phyloP scores from a whole-genome alignment of 2,888 invertebrate species.

The Agonopterix alstromeriana region DNA sequence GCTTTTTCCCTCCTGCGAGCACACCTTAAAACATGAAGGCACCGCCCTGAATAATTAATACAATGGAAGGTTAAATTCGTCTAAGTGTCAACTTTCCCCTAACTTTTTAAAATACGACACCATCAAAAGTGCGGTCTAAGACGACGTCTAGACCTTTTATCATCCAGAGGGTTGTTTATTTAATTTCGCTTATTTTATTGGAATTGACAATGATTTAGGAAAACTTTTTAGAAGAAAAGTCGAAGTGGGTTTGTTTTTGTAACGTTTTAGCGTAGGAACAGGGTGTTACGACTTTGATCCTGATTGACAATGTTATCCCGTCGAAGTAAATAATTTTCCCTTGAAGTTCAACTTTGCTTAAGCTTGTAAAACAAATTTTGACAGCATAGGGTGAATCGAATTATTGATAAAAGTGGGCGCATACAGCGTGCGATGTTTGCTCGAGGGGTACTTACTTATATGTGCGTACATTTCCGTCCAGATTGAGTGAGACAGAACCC shows the following conservation, averaged over 20 bases:
- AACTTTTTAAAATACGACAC: conserved; percentile 70
- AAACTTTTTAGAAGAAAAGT: conserved; percentile 43
- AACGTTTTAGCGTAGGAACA: conserved; percentile 18
- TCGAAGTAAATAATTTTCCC: conserved; percentile 51
- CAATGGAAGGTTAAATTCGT: conserved; percentile 74
- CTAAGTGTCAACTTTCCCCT: conserved; percentile 73
- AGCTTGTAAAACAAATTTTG: conserved; percentile 50
- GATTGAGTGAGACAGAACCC: not conserved
- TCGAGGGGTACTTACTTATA: conserved; percentile 22
- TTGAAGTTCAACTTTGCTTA: conserved; percentile 26
- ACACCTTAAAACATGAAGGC: conserved; percentile 69
- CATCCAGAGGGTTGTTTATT: conserved; percentile 65
- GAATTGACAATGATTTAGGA: conserved; percentile 68
- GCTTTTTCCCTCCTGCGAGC: conserved; percentile 52
- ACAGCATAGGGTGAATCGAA: conserved; percentile 44
- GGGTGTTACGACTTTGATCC: conserved; percentile 42
- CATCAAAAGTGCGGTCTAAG: conserved; percentile 70
- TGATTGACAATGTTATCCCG: conserved; percentile 65
- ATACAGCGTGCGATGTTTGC: conserved; percentile 25
- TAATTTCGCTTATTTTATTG: conserved; percentile 72
- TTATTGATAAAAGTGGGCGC: conserved; percentile 37
- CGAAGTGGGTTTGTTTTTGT: conserved; percentile 34
- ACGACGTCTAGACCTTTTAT: conserved; percentile 68
- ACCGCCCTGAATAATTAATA: conserved; percentile 75
- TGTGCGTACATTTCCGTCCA: not conserved